Base-by-base conservation (phyloP, 92 coral and sea anemone genomes). In the Actinernus sp. region DNA sequence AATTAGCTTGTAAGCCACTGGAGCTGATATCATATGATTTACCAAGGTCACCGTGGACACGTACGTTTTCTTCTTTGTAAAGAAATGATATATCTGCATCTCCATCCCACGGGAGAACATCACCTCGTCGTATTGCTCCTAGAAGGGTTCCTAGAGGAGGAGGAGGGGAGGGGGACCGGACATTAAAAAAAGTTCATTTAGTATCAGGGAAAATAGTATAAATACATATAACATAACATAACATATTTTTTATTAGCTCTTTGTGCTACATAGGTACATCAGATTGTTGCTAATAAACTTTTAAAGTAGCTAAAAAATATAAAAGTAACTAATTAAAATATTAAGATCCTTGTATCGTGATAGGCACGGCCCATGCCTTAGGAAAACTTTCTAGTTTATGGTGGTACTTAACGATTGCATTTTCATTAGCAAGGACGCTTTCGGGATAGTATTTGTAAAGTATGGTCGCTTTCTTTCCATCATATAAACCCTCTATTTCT, bases 21-120 rank as follows among this genome's bases (percentile, higher is more conserved):
- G 93, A 81, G 19, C 64, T 47, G 4, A 93, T 89, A 17, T 96
- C 93, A 39, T 58, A 38, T 8, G 4, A 9, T 3, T 43, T 32
- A 2, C 29, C 23, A 32, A 93, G 74, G 18, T 82, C 85, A 10
- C 23, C 7, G 58, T 85, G 89, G 23, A 91, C 78, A 16, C 44
- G 3, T 19, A 48, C 18, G 1, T 73, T 57, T 10, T 52, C 59
- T 10, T 81, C 47, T 24, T 39, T 38, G 4, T 51, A 60, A 5
- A 93, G 53, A 52, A 71, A 85, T 4, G 98, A 93, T 23, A 93
- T 74, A 31, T 93, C 98, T 0, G 88, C 98, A 52, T 93, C 98
- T 14, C 92, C 83, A 52, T 93, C 98, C 88, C 94, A 69, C 11
- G 93, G 98, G 13, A 89, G 54, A 6, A 93, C 68, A 38, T 82